Percentiles rank a stretch among this genome's conserved stretches.
Conservation (phyloP, 2,888 invertebrate species). For the Archips xylosteana region DNA sequence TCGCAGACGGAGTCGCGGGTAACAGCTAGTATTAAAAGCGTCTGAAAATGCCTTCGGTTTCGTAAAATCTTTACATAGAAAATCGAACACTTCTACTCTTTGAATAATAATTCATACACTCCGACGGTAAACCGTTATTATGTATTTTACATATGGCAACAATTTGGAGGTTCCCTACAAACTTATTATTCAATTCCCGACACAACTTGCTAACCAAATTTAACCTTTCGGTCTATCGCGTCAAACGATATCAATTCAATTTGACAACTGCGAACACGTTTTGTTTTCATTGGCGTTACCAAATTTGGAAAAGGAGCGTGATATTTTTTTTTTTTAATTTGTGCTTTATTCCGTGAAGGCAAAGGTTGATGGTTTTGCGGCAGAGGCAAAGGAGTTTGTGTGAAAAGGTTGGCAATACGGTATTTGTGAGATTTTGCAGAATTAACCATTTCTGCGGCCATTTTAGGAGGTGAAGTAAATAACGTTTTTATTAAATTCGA, state of each 20-base stretch:
- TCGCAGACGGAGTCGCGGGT: too few relatives aligned
- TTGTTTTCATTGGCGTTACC: slow-evolving; percentile 32
- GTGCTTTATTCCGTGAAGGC: slow-evolving; percentile 9
- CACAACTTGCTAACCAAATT: slow-evolving; percentile 4
- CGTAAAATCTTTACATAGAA: background rate
- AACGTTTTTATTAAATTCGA: slow-evolving; percentile 40
- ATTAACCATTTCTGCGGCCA: slow-evolving; percentile 37
- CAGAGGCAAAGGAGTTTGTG: slow-evolving; percentile 4
- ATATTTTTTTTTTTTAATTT: slow-evolving; percentile 12
- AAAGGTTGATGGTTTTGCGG: background rate
- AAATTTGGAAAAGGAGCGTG: slow-evolving; percentile 3
- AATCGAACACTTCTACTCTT: slow-evolving; percentile 12
- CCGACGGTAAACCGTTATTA: slow-evolving; percentile 35
- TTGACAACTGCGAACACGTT: slow-evolving; percentile 28
- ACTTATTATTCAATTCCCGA: slow-evolving; percentile 13
- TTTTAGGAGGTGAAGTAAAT: slow-evolving; percentile 35
- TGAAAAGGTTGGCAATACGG: slow-evolving; percentile 24
- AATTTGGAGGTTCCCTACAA: slow-evolving; percentile 25
- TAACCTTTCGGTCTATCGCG: background rate
- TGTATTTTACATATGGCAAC: slow-evolving; percentile 38
- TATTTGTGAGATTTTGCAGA: slow-evolving; percentile 35
- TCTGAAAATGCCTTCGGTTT: background rate
- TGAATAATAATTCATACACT: slow-evolving; percentile 17
- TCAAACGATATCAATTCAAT: slow-evolving; percentile 16
- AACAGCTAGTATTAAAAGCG: too few relatives aligned